Evolutionary conservation across 2,888 invertebrate species (phyloP), one percentile per base, ranked within the genome.

Genomic region (Noctua pronuba): DNA sequence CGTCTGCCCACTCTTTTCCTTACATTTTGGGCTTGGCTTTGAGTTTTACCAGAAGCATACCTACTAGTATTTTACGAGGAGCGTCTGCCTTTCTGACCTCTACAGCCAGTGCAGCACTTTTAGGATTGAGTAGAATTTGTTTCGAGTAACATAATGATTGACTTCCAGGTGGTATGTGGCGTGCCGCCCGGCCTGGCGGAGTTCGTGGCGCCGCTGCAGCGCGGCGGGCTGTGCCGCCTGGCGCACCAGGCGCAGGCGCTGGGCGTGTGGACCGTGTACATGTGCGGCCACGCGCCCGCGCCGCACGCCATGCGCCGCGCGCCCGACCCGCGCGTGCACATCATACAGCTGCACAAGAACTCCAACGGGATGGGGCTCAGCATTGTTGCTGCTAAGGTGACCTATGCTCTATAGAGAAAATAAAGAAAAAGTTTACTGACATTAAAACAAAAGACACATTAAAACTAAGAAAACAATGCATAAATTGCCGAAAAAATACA

Each of bases 291-390:
- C 74, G 73, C 65, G 84, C 77, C 79, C 73, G 71, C 64, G 84
- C 97, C 97, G 97, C 97, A 21, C 78, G 35, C 44, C 28, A 0
- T 8, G 97, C 83, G 97, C 97, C 77, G 69, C 58, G 41, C 38
- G 97, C 97, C 71, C 75, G 82, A 83, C 79, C 73, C 89, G 46
- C 84, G 87, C 60, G 97, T 99, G 79, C 98, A 98, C 92, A 97
- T 98, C 75, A 98, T 99, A 89, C 98, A 99, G 92, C 97, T 99
- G 84, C 98, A 99, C 93, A 99, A 99, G 96, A 99, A 99, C 91
- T 98, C 98, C 83, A 99, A 98, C 92, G 99, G 99, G 84, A 99
- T 99, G 98, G 99, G 99, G 21, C 97, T 99, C 89, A 99, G 99
- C 92, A 99, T 99, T 90, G 99, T 99, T 7, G 99, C 99, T 18